Base-by-base conservation (phyloP, 2,888 invertebrate species). In the Mesopsocus fuscifrons region DNA sequence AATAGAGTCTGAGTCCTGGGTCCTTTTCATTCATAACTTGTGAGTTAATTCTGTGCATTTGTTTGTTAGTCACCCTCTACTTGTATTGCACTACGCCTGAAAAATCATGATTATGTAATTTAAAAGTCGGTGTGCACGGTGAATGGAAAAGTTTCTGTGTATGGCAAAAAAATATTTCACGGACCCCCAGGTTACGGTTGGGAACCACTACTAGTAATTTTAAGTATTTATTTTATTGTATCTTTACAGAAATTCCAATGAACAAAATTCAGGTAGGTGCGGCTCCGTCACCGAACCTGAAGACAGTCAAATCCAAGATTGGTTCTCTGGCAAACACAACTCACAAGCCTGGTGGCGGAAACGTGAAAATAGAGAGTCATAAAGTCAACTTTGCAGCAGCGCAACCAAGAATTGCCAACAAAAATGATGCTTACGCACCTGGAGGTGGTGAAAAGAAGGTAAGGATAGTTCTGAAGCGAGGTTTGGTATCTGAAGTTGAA, bases 401-500 rank as follows among this genome's bases (percentile, higher is more conserved):
- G 1, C 74, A 80, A 44, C 78, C 91, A 3, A 82, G 81, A 62
- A 83, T 94, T 57, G 85, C 87, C 42, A 88, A 91, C 41, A 82
- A 88, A 61, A 92, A 91, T 57, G 88, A 94, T 46, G 72, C 73
- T 48, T 91, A 94, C 54, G 66, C 68, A 47, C 84, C 92, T 1
- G 79, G 79, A 54, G 87, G 89, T 49, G 88, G 92, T 31, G 81
- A 87, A 51, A 87, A 87, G 59, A 91, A 92, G 79, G 88, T 87
- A 65, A 53, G 48, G 22, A 31, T 35, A 15, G 35, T 13, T 34
- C n/a, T n/a, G n/a, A n/a, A n/a, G n/a, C n/a, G n/a, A n/a, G n/a
- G n/a, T n/a, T n/a, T 32, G 31, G 17, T 13, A 43, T 41, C 16
- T 41, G 41, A 31, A 31, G 23, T 26, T 11, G n/a, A 9, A 32